phyloP scores from a whole-genome alignment of 2,113 vertebrate species.

The Tamias sibiricus region DNA sequence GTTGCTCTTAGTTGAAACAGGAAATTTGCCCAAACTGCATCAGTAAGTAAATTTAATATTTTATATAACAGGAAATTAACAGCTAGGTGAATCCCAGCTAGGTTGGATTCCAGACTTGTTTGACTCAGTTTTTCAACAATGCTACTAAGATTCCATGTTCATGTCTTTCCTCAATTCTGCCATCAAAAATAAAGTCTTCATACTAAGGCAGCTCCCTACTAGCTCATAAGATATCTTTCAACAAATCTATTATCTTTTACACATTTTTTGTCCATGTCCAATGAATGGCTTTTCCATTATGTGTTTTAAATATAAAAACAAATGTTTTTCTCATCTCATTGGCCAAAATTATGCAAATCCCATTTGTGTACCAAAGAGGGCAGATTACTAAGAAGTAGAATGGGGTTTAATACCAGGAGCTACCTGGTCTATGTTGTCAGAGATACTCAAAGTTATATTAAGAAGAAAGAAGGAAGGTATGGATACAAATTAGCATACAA shows the following conservation, averaged over 20 bases:
- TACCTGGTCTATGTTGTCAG: background rate
- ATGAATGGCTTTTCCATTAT: background rate
- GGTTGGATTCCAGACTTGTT: background rate
- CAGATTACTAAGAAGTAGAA: background rate
- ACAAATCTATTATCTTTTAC: background rate
- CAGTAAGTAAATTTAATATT: background rate
- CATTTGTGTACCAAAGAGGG: background rate
- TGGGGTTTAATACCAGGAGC: background rate
- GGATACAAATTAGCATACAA: background rate
- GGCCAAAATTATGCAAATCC: background rate
- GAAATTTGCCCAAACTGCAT: background rate
- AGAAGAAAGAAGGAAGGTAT: background rate
- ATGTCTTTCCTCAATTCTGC: background rate
- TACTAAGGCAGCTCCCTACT: background rate
- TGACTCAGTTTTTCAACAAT: background rate
- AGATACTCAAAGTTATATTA: background rate
- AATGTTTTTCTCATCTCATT: background rate
- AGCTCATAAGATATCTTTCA: background rate
- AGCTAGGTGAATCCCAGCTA: background rate
- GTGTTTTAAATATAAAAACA: background rate
- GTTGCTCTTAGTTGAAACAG: slow-evolving; percentile 4
- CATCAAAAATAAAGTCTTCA: background rate
- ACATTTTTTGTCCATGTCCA: background rate
- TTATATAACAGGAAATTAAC: background rate
- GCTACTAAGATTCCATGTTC: background rate